Percentiles rank a stretch among this genome's conserved stretches.
Conservation (phyloP, 2,888 invertebrate genomes). For the Augochlorella aurata region DNA sequence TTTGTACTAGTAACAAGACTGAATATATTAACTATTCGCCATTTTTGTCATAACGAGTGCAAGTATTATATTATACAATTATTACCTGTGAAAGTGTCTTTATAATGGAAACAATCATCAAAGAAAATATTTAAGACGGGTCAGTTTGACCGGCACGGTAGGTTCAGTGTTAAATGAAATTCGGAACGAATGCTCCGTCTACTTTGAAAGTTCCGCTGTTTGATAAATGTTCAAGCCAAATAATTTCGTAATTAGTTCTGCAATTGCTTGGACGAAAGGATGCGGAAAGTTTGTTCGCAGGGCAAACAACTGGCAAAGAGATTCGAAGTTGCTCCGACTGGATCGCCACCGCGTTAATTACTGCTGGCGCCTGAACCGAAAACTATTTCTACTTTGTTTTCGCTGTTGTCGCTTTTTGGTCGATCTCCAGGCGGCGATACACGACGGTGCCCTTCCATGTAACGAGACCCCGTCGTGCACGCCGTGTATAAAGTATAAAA, state of each 20-base stretch:
- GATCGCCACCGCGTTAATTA: background rate
- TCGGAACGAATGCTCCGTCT: too few relatives aligned
- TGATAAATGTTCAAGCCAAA: background rate
- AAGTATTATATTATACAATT: too few relatives aligned
- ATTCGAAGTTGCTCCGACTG: background rate
- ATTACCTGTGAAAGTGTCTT: too few relatives aligned
- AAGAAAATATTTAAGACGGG: too few relatives aligned
- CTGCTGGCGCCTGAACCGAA: conserved; percentile 4
- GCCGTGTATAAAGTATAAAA: conserved; percentile 34
- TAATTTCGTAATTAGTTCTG: background rate
- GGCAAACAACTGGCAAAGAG: background rate
- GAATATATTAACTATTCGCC: too few relatives aligned
- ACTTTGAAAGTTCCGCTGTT: too few relatives aligned
- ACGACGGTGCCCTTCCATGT: background rate
- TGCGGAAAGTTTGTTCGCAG: background rate
- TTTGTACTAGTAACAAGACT: too few relatives aligned
- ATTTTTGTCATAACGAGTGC: too few relatives aligned
- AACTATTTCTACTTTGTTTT: conserved; percentile 9
- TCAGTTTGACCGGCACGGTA: too few relatives aligned
- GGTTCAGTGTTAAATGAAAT: too few relatives aligned
- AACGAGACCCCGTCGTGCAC: conserved; percentile 11
- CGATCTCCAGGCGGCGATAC: background rate
- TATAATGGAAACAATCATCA: too few relatives aligned
- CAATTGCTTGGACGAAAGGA: background rate
- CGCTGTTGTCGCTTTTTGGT: background rate